Evolutionary conservation across 2,113 vertebrate species (phyloP), one percentile per base, ranked within the genome.

Genomic region (Oncorhynchus clarkii): DNA sequence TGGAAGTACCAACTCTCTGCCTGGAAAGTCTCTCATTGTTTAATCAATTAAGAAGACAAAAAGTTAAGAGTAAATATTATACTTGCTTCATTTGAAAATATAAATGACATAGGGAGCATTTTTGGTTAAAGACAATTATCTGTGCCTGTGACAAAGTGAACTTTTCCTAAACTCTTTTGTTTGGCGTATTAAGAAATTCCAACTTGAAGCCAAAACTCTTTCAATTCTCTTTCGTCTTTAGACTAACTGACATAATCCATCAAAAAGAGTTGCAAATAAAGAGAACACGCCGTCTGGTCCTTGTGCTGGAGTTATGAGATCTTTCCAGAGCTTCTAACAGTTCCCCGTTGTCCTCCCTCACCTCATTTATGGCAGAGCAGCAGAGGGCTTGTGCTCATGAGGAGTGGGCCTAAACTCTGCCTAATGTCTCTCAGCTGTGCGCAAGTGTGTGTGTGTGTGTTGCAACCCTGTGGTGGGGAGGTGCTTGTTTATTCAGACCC

Each of bases 341-440:
- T 73, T 79, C 76, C 78, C 84, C 78, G 72, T 67, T 77, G 79
- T 73, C 71, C 54, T 78, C 70, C 64, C 45, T 14, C 48, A 60
- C 9, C 72, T 78, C 26, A n/a, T 68, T 62, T 62, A 62, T 73
- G 31, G 60, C 24, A 76, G 72, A 26, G n/a, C 77, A 65, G 57
- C 57, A 69, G 57, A 75, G 73, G 64, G 12, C 29, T 29, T 67
- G 24, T 14, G 51, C 64, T 74, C 59, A 67, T 72, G 74, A 65
- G 78, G 72, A 78, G 69, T 66, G 3, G 51, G 12, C 51, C 51
- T 54, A 80, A 81, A 84, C 31, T 51, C 71, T 49, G 34, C 73
- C 74, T 82, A 86, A 83, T 82, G 77, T 59, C 29, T 81, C 73
- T 80, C 82, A 83, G 87, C 77, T 87, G 85, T 67, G 49, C 13